Base-by-base conservation (phyloP, 2,113 vertebrate species). In the Barbus barbus region DNA sequence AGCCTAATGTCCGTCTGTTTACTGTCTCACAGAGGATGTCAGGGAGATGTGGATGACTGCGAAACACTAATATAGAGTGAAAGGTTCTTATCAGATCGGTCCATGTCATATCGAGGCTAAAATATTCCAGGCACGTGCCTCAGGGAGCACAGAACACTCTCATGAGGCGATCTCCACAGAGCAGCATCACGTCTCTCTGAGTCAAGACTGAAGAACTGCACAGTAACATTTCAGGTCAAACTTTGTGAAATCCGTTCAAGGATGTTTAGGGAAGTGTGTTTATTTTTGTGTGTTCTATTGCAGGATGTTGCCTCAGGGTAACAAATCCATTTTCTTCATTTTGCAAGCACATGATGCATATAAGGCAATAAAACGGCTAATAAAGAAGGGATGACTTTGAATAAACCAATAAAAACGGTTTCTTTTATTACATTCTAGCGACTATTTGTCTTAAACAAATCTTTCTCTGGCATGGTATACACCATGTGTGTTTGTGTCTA, bases 51-150 rank as follows among this genome's bases (percentile, higher is more conserved):
- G 31, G 31, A 60, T 1, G 31, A 60, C 76, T 8, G 53, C 0
- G 33, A 60, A 60, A 58, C 76, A 60, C 76, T 58, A 33, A 38
- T 41, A 9, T 7, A 33, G 18, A 78, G 58, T 46, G 58, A 79
- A 63, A 63, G 77, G 77, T 20, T 79, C 77, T 79, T 79, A 79
- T 79, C 77, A 79, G 44, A 61, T n/a, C 14, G 11, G n/a, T n/a
- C 58, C 36, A 1, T 31, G 20, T 58, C 75, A 58, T 56, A 38
- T 78, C 75, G 0, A 78, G 75, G 28, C 18, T 13, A 8, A 38
- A 63, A 79, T 79, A 79, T 79, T 79, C 77, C 77, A 79, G 38
- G 51, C 51, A 38, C 51, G n/a, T 56, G 75, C 51, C 75, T 78
- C 31, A n/a, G 75, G 31, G 75, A 58, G 33, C 77, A 79, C 58